Evolutionary conservation across 2,888 invertebrate species (phyloP), one percentile per base, ranked within the genome.

Genomic region (Drosophila gaucha): DNA sequence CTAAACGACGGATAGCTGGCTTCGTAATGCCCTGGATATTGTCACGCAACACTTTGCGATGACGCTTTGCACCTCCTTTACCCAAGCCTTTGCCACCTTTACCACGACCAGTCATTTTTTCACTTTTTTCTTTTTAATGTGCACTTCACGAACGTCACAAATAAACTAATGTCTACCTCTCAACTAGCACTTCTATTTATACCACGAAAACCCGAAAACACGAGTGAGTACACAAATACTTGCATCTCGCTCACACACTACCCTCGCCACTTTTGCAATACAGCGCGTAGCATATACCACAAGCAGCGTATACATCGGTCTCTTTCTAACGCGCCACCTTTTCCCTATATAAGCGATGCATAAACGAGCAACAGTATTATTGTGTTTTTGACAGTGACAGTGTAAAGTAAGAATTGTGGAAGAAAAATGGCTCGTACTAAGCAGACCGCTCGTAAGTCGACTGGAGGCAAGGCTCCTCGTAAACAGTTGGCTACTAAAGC

Each of bases 31-130:
- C 43, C 43, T 44, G 14, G 91, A 96, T 95, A 90, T 96, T 96
- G 89, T 96, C 96, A 73, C 95, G 93, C 6, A 95, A 95, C 2
- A 96, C 96, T 90, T 96, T 96, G 60, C 96, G 93, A 92, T 96
- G 96, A 76, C 96, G 95, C 91, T 96, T 96, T 31, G 96, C 96
- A 68, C 96, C 96, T 74, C 95, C 95, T 92, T 96, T 96, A 56
- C 96, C 96, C 54, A 96, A 92, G 64, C 96, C 95, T 92, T 96
- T 95, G 57, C 95, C 95, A 89, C 95, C 95, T 93, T 96, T 95
- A 64, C 96, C 96, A 66, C 96, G 95, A 70, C 96, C 96, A 90
- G 96, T 95, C 96, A 96, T 96, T 72, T 89, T n/a, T 92, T 54
- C 1, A 96, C 96, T 90, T 96, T 96, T 95, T 95, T 73, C 89